phyloP scores from a whole-genome alignment of 2,888 invertebrate species.

The Parelbella ahira region DNA sequence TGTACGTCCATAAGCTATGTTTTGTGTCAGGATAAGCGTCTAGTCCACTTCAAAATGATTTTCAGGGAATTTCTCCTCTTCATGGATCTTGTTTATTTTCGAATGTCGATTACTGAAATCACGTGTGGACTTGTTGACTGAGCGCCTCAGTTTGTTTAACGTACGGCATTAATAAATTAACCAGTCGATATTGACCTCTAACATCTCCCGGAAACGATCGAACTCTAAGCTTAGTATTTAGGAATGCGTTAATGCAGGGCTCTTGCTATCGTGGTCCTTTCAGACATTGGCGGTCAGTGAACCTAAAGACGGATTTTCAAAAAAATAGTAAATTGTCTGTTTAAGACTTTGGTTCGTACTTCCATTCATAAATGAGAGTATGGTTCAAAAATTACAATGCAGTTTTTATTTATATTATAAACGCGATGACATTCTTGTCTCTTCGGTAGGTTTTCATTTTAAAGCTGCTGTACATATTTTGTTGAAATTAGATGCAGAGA shows the following conservation, averaged over 20 bases:
- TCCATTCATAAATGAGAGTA: neutral
- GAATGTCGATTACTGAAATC: conserved; percentile 62
- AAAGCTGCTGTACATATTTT: no score
- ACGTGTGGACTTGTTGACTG: conserved; percentile 59
- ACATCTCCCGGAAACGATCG: conserved; percentile 14
- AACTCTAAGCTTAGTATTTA: neutral
- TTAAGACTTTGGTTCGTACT: conserved; percentile 7
- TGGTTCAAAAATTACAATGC: no score
- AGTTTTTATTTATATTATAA: no score
- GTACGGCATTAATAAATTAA: conserved; percentile 44
- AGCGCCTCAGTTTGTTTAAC: conserved; percentile 62
- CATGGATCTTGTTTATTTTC: conserved; percentile 65
- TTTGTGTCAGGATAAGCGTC: no score
- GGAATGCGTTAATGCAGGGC: conserved; percentile 26
- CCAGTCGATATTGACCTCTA: conserved; percentile 42
- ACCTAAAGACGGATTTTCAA: conserved; percentile 26
- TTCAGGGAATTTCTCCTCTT: conserved; percentile 59
- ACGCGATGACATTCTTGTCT: no score
- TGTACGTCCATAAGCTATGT: no score
- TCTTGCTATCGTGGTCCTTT: conserved; percentile 28
- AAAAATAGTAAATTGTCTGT: conserved; percentile 10
- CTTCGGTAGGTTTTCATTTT: no score
- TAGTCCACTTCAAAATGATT: conserved; percentile 45
- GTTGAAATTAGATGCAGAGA: no score
- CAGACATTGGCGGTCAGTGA: conserved; percentile 31